Conservation (phyloP, 2,113 vertebrate species). For the Rafetus swinhoei region DNA sequence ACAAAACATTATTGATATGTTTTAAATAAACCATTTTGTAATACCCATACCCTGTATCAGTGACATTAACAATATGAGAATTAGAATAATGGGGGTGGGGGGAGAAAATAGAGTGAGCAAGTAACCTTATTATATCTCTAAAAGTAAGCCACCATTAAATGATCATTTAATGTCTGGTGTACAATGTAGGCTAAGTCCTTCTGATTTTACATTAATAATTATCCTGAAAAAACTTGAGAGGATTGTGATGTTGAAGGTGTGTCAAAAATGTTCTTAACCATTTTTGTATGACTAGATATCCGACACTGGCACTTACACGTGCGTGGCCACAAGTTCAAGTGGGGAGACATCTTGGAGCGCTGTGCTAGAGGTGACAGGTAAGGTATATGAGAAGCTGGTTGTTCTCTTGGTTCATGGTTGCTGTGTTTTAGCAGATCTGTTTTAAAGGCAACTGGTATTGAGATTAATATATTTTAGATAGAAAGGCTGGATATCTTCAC, state of each 20-base stretch:
- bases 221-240: neutral
- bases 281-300: constrained; percentile 79
- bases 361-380: constrained; percentile 96
- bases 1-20: neutral
- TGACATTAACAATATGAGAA: constrained; percentile 23
- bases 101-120: neutral
- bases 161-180: constrained; percentile 2
- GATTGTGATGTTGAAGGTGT: constrained; percentile 4
- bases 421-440: accelerated
- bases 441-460: neutral
- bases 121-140: constrained; percentile 17
- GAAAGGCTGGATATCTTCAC: neutral
- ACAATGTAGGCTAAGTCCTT: constrained; percentile 29
- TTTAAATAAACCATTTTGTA: neutral
- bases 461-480: neutral
- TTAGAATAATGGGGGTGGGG: neutral
- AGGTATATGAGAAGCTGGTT: accelerated
- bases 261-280: constrained; percentile 8
- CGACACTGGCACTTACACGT: constrained; percentile 96
- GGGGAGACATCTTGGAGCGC: constrained; percentile 98
- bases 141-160: constrained; percentile 39
- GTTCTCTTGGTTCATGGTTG: neutral
- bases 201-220: neutral
- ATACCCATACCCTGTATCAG: neutral
- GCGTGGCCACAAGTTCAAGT: constrained; percentile 96